Conservation (phyloP, 2,888 invertebrate species). For the Unio delphinus region DNA sequence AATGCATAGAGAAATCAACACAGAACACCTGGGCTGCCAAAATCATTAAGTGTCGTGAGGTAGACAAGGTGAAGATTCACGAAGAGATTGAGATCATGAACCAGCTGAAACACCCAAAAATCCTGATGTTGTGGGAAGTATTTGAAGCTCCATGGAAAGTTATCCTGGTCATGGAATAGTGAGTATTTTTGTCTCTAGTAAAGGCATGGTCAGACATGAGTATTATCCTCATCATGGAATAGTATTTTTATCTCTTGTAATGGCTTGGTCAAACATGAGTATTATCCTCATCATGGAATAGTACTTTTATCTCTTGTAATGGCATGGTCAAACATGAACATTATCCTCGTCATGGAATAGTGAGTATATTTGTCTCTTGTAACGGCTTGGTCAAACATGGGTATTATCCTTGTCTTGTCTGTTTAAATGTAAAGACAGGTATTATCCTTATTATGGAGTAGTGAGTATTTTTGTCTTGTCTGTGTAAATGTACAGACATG, state of each 20-base stretch:
- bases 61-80: constrained; percentile 91
- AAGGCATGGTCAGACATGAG: background rate
- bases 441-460: constrained; percentile 98
- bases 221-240: background rate
- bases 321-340: too few relatives aligned
- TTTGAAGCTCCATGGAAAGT: constrained; percentile 81
- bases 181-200: constrained; percentile 74
- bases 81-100: constrained; percentile 98
- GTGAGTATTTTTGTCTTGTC: constrained; percentile 78
- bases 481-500: background rate
- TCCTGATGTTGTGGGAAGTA: constrained; percentile 97
- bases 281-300: too few relatives aligned
- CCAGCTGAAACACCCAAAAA: constrained; percentile 91
- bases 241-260: background rate
- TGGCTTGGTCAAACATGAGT: background rate
- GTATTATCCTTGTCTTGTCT: constrained; percentile 65
- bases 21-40: constrained; percentile 85
- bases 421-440: background rate
- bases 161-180: constrained; percentile 98
- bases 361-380: constrained; percentile 74
- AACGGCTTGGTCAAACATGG: background rate
- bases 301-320: too few relatives aligned
- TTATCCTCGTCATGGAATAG: constrained; percentile 84
- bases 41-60: constrained; percentile 86
- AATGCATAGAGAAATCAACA: constrained; percentile 77